Evolutionary conservation across 2,113 vertebrate species (phyloP), one percentile per base, ranked within the genome.

Genomic region (Neolamprologus kungweensis): DNA sequence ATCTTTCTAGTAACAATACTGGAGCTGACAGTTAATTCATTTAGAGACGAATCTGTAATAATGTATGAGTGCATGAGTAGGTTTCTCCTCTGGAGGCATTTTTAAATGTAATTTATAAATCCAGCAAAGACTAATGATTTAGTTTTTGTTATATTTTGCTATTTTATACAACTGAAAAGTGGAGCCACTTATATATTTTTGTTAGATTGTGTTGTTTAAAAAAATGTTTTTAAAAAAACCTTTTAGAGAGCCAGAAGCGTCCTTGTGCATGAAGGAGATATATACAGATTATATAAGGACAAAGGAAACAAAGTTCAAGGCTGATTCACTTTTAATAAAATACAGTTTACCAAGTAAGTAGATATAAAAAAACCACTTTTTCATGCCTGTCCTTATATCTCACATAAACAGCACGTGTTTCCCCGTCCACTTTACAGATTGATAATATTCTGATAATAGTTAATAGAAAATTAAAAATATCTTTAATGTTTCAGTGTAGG

Each of bases 51-150:
- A 73, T 73, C 21, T 73, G 37, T 73, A 45, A 26, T 26, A 73
- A 4, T 4, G 7, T 45, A 1, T 6, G 35, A 42, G 37, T 28
- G 16, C 71, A 19, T 4, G 23, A 50, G 23, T 28, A 31, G 16
- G 42, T 0, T 78, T 2, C 13, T 7, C 65, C 37, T 0, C 9
- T 33, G 40, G 1, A 8, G 26, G 45, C 0, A 13, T 79, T 35
- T 79, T 79, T 4, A 79, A 35, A 54, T 80, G n/a, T 10, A 54
- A 53, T 54, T 21, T 35, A 12, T 4, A 53, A 53, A 51, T 51
- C 6, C 19, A 3, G 17, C 23, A 28, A 51, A 79, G 28, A 33
- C 23, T 50, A 35, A 80, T 33, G 28, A 0, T 35, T 79, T 53
- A 2, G 28, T 14, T 53, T 80, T 68, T 21, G 63, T 13, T 68